Evolutionary conservation across 2,797 vertebrate species (phyloP), one percentile per base, ranked within the genome.

Genomic region (Erpetoichthys calabaricus): DNA sequence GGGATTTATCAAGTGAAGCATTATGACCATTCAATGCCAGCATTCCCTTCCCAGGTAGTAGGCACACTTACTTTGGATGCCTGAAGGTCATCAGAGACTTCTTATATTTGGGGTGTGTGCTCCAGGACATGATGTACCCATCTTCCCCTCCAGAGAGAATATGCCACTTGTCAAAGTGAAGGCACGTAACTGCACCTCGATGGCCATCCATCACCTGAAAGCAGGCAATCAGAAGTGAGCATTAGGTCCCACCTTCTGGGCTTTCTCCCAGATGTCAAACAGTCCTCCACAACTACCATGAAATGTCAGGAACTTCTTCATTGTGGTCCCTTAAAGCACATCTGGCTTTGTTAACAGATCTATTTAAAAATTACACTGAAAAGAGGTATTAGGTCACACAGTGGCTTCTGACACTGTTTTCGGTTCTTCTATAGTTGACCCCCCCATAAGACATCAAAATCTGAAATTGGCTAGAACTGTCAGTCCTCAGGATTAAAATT

Each of bases 51-150:
- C 3, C 3, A 9, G 7, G 3, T 42, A n/a, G 3, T 42, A n/a
- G n/a, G n/a, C n/a, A n/a, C n/a, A 73, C 87, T 72, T 77, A 92
- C 92, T 70, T 84, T 3, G 87, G 90, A 64, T 96, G 92, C 55
- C 56, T 76, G 72, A 89, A 94, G 47, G 76, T 87, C 66, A 69
- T 81, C 0, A 94, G 79, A 44, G 84, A 79, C 51, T 76, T 71
- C 58, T 79, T 77, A 0, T 79, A 68, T 0, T 75, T 80, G 41
- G 77, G 67, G 75, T 71, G 47, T 78, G 81, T 73, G 75, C 91
- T 97, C 92, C 92, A 97, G 54, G 80, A 89, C 71, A 83, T 83
- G 66, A 83, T 85, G 3, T 79, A 80, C 44, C 89, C 86, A 0
- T 77, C 79, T 0, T 8, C 53, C 57, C 91, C 81, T 44, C 89